Evolutionary conservation across 2,888 invertebrate species (phyloP), one percentile per base, ranked within the genome.

Genomic region (Philonicus albiceps): DNA sequence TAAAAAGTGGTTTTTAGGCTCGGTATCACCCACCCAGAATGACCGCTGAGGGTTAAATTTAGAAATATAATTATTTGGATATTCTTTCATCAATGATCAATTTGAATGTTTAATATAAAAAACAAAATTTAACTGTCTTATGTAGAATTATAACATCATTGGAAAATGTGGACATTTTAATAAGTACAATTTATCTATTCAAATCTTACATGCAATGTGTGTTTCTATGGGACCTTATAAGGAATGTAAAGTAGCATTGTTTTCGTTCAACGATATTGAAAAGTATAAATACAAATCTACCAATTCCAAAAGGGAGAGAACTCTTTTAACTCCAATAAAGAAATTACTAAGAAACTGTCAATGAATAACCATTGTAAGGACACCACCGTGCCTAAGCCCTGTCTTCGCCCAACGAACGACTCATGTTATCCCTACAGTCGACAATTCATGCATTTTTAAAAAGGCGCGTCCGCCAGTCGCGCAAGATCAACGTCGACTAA

Each of bases 371-470:
- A 49, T 49, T 49, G 49, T 49, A 49, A 16, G 49, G 49, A 49
- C 49, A 49, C 49, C 49, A 49, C 49, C 49, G n/a, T 49, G 4
- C 49, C 49, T 49, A 3, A 3, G 16, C 6, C 49, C 49, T n/a
- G 49, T n/a, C 49, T 49, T n/a, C 16, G 49, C 6, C 49, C 49
- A 49, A 19, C 40, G 49, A 19, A 2, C 19, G 53, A 19, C 53
- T 53, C 53, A 53, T 7, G 53, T 19, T 19, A 19, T 53, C 64
- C 64, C 64, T 64, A 1, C 13, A 27, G 64, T 19, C 53, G 86
- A 85, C 74, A 84, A 87, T 87, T 87, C 87, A 87, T 87, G 86
- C 86, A 37, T 55, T 73, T 87, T 86, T 49, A 85, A 85, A 86
- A 81, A 31, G 22, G 72, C 55, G 22, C 8, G n/a, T 73, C 16